phyloP scores from a whole-genome alignment of 2,888 invertebrate species.

The Caenorhabditis sp. region DNA sequence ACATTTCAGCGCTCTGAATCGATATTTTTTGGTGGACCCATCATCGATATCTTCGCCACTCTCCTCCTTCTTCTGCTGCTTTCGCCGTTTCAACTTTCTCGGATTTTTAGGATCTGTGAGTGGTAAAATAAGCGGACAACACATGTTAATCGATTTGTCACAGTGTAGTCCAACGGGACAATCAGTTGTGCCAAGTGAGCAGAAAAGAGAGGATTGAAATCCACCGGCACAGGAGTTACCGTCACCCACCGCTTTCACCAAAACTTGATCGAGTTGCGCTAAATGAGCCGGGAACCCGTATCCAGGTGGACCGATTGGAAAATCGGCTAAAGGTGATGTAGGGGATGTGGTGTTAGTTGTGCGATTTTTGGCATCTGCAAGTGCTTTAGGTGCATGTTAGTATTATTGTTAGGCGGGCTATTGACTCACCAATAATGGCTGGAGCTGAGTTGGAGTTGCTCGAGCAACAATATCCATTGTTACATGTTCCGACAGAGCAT shows the following conservation, averaged over 20 bases:
- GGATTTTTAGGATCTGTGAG: slow-evolving; percentile 55
- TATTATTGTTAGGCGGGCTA: slow-evolving; percentile 17
- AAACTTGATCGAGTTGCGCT: slow-evolving; percentile 58
- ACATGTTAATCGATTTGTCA: slow-evolving; percentile 53
- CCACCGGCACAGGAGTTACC: slow-evolving; percentile 64
- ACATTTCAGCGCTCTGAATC: too few species aligned
- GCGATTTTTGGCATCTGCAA: neutral
- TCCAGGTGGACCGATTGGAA: slow-evolving; percentile 62
- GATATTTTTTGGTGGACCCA: too few species aligned
- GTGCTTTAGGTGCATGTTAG: slow-evolving; percentile 11
- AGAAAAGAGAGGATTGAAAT: slow-evolving; percentile 54
- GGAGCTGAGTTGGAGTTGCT: slow-evolving; percentile 33
- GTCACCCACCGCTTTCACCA: slow-evolving; percentile 63
- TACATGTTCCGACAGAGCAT: slow-evolving; percentile 67
- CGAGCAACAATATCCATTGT: slow-evolving; percentile 70
- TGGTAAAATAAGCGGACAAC: slow-evolving; percentile 68
- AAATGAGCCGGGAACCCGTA: slow-evolving; percentile 60
- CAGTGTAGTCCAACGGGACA: slow-evolving; percentile 69
- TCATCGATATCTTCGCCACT: neutral
- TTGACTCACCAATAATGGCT: slow-evolving; percentile 48
- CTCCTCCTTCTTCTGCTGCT: slow-evolving; percentile 18
- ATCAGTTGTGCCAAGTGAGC: slow-evolving; percentile 40
- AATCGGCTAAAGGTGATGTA: slow-evolving; percentile 40
- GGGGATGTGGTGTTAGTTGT: slow-evolving; percentile 12
- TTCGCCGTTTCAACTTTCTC: slow-evolving; percentile 21